A percentile compares a stretch with the other conserved stretches of the same genome.
Evolutionary conservation across 2,888 invertebrate species (phyloP).

Genomic region (Corbicula japonica): DNA sequence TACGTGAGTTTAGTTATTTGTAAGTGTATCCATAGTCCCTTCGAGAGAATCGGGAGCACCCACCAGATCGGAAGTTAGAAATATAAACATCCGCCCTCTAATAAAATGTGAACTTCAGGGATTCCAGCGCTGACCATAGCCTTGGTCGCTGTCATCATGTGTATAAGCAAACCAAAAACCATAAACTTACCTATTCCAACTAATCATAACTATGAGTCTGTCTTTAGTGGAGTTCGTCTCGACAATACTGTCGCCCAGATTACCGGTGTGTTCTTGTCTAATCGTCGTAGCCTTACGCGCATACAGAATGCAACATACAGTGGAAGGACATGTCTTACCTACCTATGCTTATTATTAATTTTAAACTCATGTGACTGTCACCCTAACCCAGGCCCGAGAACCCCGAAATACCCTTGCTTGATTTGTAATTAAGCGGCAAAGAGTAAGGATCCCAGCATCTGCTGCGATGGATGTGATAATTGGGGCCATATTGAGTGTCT

Average conservation of each 20-base stretch:
- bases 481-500: conserved; percentile 15
- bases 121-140: conserved; percentile 3
- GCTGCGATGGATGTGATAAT: background rate
- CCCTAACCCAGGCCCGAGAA: background rate
- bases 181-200: too few species aligned
- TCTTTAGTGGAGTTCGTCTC: too few species aligned
- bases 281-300: background rate
- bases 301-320: background rate
- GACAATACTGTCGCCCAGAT: background rate
- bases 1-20: too few species aligned
- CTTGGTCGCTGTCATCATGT: background rate
- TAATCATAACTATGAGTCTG: too few species aligned
- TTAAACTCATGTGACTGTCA: conserved; percentile 1
- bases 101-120: background rate
- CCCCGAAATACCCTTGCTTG: conserved; percentile 1
- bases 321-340: conserved; percentile 4
- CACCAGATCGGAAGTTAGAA: too few species aligned
- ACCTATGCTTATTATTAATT: background rate
- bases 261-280: background rate
- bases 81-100: conserved; percentile 1
- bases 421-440: background rate
- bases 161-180: background rate
- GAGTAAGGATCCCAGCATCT: background rate
- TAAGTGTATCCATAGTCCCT: too few species aligned
- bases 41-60: too few species aligned